Percentiles rank a stretch among this genome's conserved stretches.
Conservation (phyloP, 2,888 invertebrate species). For the Pristionchus exspectatus region DNA sequence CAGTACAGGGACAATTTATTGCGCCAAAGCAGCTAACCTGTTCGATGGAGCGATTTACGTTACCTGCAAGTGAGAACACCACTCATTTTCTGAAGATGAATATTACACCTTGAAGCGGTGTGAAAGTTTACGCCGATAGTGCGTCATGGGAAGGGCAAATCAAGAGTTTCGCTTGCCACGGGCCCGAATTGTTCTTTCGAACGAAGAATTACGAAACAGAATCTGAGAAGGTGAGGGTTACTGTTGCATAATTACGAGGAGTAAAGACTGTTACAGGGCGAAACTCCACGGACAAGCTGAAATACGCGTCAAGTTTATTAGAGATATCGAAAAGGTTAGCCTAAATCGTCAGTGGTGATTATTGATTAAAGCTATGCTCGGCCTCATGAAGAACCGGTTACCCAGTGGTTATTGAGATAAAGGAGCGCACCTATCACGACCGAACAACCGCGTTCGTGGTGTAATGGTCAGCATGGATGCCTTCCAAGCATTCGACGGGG, state of each 20-base stretch:
- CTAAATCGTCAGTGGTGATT: not conserved
- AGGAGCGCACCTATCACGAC: not conserved
- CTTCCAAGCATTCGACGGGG: conserved; percentile 67
- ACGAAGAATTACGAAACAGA: not conserved
- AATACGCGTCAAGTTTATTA: not conserved
- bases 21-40: not conserved
- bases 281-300: not conserved
- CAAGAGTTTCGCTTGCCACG: not conserved
- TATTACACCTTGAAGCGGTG: not conserved
- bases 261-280: not conserved
- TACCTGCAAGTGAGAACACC: not conserved
- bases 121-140: not conserved
- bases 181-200: not conserved
- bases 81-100: not conserved
- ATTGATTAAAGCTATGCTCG: no score
- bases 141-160: not conserved
- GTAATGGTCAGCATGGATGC: conserved; percentile 66
- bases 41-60: not conserved
- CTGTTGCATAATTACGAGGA: not conserved
- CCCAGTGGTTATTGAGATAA: not conserved
- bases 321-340: not conserved
- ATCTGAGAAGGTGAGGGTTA: not conserved
- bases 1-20: not conserved
- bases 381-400: not conserved
- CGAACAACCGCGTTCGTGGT: conserved; percentile 59